Evolutionary conservation across 2,888 invertebrate species (phyloP).

Genomic region (Dicycla oo): DNA sequence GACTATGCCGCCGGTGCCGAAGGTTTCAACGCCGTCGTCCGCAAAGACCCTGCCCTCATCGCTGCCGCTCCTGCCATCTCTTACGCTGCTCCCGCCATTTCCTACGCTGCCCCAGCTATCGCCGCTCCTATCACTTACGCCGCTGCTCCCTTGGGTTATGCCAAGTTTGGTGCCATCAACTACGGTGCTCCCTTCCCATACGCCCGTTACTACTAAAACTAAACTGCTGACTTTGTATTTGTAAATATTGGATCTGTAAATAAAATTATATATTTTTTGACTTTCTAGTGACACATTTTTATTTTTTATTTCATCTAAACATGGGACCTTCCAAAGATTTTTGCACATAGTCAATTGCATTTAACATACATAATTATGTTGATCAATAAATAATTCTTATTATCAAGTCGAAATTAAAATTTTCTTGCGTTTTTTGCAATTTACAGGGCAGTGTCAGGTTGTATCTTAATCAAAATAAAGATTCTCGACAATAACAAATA

Average conservation of each 20-base stretch:
- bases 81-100: constrained; percentile 62
- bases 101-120: constrained; percentile 64
- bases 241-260: constrained; percentile 71
- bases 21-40: constrained; percentile 90
- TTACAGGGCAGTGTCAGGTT: too few species aligned
- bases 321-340: too few species aligned
- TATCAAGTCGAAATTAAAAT: too few species aligned
- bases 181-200: constrained; percentile 70
- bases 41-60: constrained; percentile 85
- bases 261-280: constrained; percentile 53
- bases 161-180: constrained; percentile 55
- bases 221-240: constrained; percentile 36
- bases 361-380: too few species aligned
- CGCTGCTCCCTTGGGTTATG: constrained; percentile 60
- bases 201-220: constrained; percentile 70
- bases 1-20: constrained; percentile 89
- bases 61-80: constrained; percentile 67
- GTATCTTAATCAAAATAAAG: too few species aligned
- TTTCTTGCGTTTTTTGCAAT: too few species aligned
- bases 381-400: too few species aligned
- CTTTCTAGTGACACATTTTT: constrained; percentile 36
- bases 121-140: constrained; percentile 64
- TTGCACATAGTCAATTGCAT: too few species aligned
- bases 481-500: too few species aligned
- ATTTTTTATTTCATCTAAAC: neutral